Conservation (phyloP, 1,140 invertebrate genomes). For the Listronotus bonariensis region DNA sequence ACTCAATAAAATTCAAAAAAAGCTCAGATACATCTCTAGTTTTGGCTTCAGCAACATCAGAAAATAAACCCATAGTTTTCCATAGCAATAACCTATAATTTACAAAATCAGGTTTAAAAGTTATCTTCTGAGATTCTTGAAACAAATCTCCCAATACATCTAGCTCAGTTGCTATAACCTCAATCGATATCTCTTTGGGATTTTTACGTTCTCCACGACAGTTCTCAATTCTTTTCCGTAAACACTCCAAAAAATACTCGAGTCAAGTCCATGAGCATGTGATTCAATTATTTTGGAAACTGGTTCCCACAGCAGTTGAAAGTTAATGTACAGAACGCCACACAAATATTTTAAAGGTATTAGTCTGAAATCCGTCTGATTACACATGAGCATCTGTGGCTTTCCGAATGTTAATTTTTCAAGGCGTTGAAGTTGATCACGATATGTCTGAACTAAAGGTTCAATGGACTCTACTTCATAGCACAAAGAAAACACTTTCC, state of each 20-base stretch:
- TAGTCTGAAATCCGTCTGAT: slow-evolving; percentile 61
- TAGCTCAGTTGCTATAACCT: slow-evolving; percentile 32
- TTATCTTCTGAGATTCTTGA: slow-evolving; percentile 50
- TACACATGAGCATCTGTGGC: slow-evolving; percentile 62
- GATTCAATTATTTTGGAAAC: slow-evolving; percentile 72
- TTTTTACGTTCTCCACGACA: slow-evolving; percentile 52
- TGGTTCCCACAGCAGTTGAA: slow-evolving; percentile 88
- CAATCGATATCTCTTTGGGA: slow-evolving; percentile 26
- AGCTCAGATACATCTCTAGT: slow-evolving; percentile 78
- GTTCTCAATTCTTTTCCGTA: slow-evolving; percentile 68
- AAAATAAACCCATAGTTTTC: slow-evolving; percentile 75
- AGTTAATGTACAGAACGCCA: slow-evolving; percentile 84
- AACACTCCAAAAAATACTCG: slow-evolving; percentile 76
- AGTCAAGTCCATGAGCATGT: slow-evolving; percentile 69
- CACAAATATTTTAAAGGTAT: slow-evolving; percentile 77
- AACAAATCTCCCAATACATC: slow-evolving; percentile 42
- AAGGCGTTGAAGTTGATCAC: slow-evolving; percentile 74
- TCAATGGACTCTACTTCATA: slow-evolving; percentile 70
- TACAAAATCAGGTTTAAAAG: slow-evolving; percentile 67
- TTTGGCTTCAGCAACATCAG: slow-evolving; percentile 74
- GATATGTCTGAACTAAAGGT: slow-evolving; percentile 73
- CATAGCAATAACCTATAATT: slow-evolving; percentile 82
- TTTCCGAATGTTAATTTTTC: slow-evolving; percentile 71
- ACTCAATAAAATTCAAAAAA: slow-evolving; percentile 80
- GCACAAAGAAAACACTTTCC: slow-evolving; percentile 67